phyloP scores from a whole-genome alignment of 2,888 invertebrate genomes.

The Caenorhabditis japonica region DNA sequence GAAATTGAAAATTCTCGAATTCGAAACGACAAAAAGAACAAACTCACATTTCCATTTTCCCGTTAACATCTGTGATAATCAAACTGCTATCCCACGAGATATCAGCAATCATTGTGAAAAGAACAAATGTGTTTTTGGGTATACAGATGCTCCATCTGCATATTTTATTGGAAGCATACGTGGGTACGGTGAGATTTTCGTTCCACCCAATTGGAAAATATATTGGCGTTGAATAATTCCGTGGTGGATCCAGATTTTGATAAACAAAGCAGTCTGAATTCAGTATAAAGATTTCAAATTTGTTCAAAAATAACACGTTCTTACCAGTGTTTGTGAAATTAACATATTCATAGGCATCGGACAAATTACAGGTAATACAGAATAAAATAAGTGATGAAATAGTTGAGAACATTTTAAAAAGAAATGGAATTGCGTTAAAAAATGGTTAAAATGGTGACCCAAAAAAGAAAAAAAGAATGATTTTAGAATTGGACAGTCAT shows the following conservation, averaged over 20 bases:
- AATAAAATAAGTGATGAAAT: too few species aligned
- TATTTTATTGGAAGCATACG: background rate
- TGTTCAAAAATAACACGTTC: too few species aligned
- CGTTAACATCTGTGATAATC: conserved; percentile 22
- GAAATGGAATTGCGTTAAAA: conserved; percentile 7
- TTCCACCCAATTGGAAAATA: conserved; percentile 18
- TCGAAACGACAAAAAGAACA: background rate
- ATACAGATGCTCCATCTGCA: conserved; percentile 11
- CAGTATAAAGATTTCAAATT: too few species aligned
- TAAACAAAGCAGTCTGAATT: background rate
- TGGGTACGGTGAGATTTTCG: conserved; percentile 10
- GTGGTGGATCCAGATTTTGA: background rate
- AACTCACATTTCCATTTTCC: conserved; percentile 21
- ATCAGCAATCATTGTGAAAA: conserved; percentile 32
- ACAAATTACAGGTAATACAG: too few species aligned
- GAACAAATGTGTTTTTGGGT: conserved; percentile 1
- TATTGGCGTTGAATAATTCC: background rate
- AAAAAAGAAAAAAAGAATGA: conserved; percentile 5
- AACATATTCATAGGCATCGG: too few species aligned
- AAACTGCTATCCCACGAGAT: conserved; percentile 11
- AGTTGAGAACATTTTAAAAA: too few species aligned
- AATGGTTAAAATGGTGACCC: too few species aligned
- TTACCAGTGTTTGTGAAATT: too few species aligned
- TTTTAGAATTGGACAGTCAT: conserved; percentile 5
- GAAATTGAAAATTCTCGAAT: background rate